Evolutionary conservation across 1,140 invertebrate genomes (phyloP), one percentile per base, ranked within the genome.

Genomic region (Hestina assimilis): DNA sequence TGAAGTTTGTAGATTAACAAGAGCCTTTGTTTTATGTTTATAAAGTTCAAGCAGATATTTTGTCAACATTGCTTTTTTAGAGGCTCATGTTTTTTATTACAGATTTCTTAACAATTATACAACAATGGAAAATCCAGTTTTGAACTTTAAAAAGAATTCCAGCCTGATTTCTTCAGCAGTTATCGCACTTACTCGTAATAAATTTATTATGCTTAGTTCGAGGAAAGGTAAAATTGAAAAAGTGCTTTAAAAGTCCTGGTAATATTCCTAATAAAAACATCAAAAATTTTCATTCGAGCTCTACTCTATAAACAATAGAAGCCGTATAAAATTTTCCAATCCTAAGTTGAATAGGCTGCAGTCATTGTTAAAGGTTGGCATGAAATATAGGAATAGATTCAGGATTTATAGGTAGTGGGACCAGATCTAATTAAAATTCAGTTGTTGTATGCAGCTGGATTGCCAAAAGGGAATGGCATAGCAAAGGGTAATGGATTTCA

Each of bases 401-500:
- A n/a, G 14, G 28, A 46, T 46, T 31, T 46, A 46, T 46, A 29
- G 43, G 20, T 15, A 29, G 24, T 14, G 26, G 12, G 4, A 15
- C 38, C 24, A 11, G 46, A 31, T 47, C 46, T 60, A 60, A 70
- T 72, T 66, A 63, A 70, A 68, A 68, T 68, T 69, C 46, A 28
- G 38, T 56, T n/a, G 48, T 21, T 33, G 42, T 50, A 61, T 61
- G 35, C 52, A 35, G 53, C 35, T 53, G 31, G 56, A 26, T 40
- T 50, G 63, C 59, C 60, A 60, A 73, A 71, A 73, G 51, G 65
- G 60, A 73, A 73, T 69, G 66, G 51, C 63, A 63, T 59, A 59
- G 66, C 41, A 50, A 46, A 66, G 63, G 23, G 50, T 43, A 46
- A 53, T 17, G 12, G 41, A 23, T 54, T 45, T 54, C 5, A 54